Evolutionary conservation across 2,113 vertebrate genomes (phyloP).

Genomic region (Mesembrinibis cayennensis): DNA sequence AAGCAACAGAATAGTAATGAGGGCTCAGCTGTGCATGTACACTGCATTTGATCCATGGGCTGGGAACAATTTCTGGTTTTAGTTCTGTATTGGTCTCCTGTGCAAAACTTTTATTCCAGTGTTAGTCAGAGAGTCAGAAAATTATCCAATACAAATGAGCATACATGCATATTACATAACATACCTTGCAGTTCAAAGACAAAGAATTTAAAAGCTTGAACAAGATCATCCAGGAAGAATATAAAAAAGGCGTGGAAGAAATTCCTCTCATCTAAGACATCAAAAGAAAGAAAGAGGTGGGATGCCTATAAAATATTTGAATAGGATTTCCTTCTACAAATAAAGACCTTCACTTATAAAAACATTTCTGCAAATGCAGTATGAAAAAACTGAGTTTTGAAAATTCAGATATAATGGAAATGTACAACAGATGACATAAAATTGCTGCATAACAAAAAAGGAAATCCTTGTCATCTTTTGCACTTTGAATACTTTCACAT

Average conservation of each 20-base stretch:
- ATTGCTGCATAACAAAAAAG: not conserved
- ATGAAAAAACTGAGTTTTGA: not conserved
- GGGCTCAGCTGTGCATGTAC: accelerated
- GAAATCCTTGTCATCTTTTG: not conserved
- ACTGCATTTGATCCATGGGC: not conserved
- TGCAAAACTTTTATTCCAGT: not conserved
- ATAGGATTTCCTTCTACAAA: not conserved
- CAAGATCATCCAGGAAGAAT: not conserved
- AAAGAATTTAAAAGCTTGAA: not conserved
- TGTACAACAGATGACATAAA: not conserved
- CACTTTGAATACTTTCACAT: not conserved
- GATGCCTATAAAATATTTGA: not conserved
- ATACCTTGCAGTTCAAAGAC: not conserved
- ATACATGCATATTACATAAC: accelerated
- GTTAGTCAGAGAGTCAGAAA: not conserved
- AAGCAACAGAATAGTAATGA: not conserved
- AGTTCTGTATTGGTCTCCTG: not conserved
- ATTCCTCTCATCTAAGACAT: not conserved
- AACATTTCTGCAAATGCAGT: not conserved
- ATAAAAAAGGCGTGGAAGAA: not conserved
- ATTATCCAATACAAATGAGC: not conserved
- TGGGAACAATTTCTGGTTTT: not conserved
- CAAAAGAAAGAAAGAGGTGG: not conserved
- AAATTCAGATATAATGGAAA: not conserved
- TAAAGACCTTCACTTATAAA: not conserved